Evolutionary conservation across 2,888 invertebrate species (phyloP).

Genomic region (Crematogaster levior): DNA sequence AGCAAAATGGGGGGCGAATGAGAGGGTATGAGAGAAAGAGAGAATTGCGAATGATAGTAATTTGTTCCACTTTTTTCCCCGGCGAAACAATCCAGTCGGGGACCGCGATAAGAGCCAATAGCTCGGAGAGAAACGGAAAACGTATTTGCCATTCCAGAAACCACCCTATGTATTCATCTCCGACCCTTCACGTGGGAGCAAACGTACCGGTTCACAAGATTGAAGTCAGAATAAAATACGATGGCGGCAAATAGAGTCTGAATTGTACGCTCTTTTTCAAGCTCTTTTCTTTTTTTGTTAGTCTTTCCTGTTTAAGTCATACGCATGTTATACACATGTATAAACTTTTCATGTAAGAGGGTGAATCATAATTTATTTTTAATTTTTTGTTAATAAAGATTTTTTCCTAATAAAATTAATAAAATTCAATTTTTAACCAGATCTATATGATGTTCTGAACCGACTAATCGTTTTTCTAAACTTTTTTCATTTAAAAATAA

Average conservation of each 20-base stretch:
- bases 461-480: neutral
- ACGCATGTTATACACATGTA: neutral
- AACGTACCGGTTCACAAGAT: slow-evolving; percentile 59
- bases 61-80: slow-evolving; percentile 62
- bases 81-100: slow-evolving; percentile 61
- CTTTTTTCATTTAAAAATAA: neutral
- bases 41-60: slow-evolving; percentile 51
- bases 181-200: slow-evolving; percentile 38
- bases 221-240: slow-evolving; percentile 69
- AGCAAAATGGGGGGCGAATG: slow-evolving; percentile 27
- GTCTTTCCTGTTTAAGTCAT: neutral
- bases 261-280: slow-evolving; percentile 26
- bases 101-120: slow-evolving; percentile 66
- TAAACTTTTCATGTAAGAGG: neutral
- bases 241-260: slow-evolving; percentile 49
- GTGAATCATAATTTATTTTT: neutral
- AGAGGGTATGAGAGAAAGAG: slow-evolving; percentile 16
- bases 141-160: slow-evolving; percentile 69
- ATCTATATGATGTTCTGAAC: no score
- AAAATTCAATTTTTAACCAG: neutral
- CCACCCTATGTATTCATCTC: slow-evolving; percentile 63
- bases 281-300: no score
- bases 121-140: slow-evolving; percentile 56
- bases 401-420: neutral
- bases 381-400: neutral